Evolutionary conservation across 2,113 vertebrate species (phyloP).

Genomic region (Corydoras maculifer): DNA sequence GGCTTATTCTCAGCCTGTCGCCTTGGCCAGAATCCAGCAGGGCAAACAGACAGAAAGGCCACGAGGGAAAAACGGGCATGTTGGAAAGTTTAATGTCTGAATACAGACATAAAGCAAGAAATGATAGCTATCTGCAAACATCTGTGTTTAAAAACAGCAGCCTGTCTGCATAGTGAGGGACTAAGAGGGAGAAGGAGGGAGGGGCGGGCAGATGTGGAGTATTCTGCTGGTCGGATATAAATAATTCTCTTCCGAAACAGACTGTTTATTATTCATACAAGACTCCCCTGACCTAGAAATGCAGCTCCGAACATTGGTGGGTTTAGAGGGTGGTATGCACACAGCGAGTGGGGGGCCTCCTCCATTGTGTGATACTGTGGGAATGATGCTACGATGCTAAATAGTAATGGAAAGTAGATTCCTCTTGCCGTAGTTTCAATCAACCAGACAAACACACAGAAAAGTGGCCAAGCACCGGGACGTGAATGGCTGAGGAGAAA

Average conservation of each 20-base stretch:
- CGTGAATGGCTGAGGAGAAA: neutral
- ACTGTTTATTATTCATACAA: constrained; percentile 68
- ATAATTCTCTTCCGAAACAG: constrained; percentile 60
- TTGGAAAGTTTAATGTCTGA: neutral
- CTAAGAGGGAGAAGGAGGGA: neutral
- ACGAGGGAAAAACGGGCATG: neutral
- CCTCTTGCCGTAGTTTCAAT: neutral
- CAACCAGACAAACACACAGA: neutral
- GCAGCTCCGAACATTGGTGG: constrained; percentile 36
- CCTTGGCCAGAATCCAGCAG: constrained; percentile 7
- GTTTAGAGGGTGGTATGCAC: constrained; percentile 20
- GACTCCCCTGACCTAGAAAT: constrained; percentile 62
- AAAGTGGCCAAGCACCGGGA: neutral
- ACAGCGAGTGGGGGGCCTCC: constrained; percentile 15
- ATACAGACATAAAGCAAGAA: neutral
- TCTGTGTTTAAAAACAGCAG: neutral
- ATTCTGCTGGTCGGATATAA: constrained; percentile 50
- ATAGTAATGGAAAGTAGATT: neutral
- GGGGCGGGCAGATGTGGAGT: constrained; percentile 15
- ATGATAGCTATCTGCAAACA: neutral
- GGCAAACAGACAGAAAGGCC: constrained; percentile 1
- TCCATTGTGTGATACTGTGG: constrained; percentile 40
- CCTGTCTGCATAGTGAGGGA: neutral
- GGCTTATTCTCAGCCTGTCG: constrained; percentile 28
- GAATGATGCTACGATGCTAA: constrained; percentile 39